Evolutionary conservation across 2,888 invertebrate species (phyloP).

Genomic region (Tromatobia lineatoria): DNA sequence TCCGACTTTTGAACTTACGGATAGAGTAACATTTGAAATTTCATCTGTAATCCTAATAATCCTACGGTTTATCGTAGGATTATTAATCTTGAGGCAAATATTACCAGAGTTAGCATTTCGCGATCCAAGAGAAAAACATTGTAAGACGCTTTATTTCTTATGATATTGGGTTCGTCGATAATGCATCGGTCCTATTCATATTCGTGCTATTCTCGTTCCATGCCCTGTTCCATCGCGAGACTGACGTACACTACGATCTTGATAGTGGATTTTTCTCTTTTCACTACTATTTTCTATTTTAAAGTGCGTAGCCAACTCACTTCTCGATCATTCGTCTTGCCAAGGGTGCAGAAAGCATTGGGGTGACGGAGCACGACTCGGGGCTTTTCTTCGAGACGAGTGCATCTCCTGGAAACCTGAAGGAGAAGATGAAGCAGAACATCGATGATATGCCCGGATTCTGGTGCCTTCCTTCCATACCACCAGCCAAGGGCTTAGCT

Average conservation of each 20-base stretch:
- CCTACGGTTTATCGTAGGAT: background rate
- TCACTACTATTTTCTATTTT: background rate
- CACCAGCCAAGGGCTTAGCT: slow-evolving; percentile 40
- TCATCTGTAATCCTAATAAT: too few relatives aligned
- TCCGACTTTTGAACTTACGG: too few relatives aligned
- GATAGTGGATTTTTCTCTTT: slow-evolving; percentile 13
- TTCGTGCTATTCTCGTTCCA: background rate
- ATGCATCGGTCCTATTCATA: slow-evolving; percentile 5
- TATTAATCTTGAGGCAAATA: background rate
- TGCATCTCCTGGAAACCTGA: slow-evolving; percentile 37
- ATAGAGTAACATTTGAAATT: too few relatives aligned
- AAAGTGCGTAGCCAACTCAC: slow-evolving; percentile 22
- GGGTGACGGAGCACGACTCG: slow-evolving; percentile 29
- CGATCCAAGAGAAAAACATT: background rate
- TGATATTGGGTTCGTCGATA: slow-evolving; percentile 16
- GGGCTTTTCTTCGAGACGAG: slow-evolving; percentile 39
- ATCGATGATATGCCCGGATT: slow-evolving; percentile 49
- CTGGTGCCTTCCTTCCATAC: background rate
- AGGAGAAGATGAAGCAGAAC: slow-evolving; percentile 46
- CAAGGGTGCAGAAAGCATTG: slow-evolving; percentile 23
- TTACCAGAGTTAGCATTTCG: background rate
- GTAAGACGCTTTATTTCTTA: background rate
- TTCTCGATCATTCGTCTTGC: slow-evolving; percentile 39
- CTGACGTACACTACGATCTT: slow-evolving; percentile 1
- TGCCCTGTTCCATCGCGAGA: slow-evolving; percentile 10